Percentiles rank a stretch among this genome's conserved stretches.
Conservation (phyloP, 1,140 invertebrate genomes). For the Camponotus pennsylvanicus region DNA sequence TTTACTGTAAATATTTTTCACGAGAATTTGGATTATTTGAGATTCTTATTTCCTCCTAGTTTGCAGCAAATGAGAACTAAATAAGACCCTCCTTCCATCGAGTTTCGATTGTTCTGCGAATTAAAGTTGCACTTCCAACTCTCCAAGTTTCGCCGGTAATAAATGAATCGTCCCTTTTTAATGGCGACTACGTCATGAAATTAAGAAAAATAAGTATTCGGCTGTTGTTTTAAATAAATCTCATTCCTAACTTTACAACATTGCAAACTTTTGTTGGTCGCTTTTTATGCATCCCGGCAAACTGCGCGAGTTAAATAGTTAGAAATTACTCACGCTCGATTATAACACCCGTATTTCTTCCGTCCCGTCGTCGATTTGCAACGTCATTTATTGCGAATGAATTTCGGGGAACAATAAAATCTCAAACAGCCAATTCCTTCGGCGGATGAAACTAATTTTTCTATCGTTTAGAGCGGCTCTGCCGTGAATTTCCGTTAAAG, state of each 20-base stretch:
- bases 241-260: conserved; percentile 36
- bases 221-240: background rate
- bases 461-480: conserved; percentile 29
- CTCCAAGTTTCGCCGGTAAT: background rate
- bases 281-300: conserved; percentile 46
- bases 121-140: conserved; percentile 12
- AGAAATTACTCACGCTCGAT: conserved; percentile 53
- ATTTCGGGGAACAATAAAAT: conserved; percentile 60
- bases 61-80: conserved; percentile 22
- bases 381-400: conserved; percentile 49
- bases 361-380: conserved; percentile 45
- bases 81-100: conserved; percentile 2
- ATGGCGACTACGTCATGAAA: conserved; percentile 22
- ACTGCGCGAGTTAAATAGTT: conserved; percentile 58
- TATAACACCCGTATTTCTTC: conserved; percentile 33
- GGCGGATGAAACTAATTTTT: conserved; percentile 44
- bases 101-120: conserved; percentile 45
- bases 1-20: background rate
- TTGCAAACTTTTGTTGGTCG: conserved; percentile 45
- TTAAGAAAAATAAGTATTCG: conserved; percentile 53
- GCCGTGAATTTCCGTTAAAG: conserved; percentile 29
- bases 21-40: background rate
- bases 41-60: background rate
- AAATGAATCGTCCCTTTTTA: conserved; percentile 20
- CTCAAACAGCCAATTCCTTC: conserved; percentile 20